Evolutionary conservation across 2,888 invertebrate genomes (phyloP).

Genomic region (Coleophora deauratella): DNA sequence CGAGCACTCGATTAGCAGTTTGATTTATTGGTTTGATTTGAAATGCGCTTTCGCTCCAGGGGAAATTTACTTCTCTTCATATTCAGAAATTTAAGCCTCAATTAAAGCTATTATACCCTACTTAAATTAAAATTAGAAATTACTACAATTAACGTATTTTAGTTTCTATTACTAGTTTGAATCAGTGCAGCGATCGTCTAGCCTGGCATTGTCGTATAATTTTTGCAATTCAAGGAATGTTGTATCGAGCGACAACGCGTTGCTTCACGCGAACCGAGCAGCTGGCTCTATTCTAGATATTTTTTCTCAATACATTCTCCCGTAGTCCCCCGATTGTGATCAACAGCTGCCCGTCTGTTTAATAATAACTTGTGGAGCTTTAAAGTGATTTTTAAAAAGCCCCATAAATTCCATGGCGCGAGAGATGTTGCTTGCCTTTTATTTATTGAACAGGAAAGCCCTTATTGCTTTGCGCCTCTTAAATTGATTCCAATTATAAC

Average conservation of each 20-base stretch:
- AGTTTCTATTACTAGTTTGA: too few species aligned
- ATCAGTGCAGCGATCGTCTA: too few species aligned
- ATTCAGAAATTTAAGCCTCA: too few species aligned
- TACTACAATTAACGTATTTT: too few species aligned
- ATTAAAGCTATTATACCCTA: too few species aligned
- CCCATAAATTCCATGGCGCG: conserved; percentile 31
- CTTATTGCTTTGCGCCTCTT: conserved; percentile 15
- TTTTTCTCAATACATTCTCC: conserved; percentile 32
- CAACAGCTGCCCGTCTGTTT: conserved; percentile 48
- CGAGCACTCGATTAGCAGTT: conserved; percentile 14
- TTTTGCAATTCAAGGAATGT: background rate
- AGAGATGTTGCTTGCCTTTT: conserved; percentile 23
- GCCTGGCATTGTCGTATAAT: background rate
- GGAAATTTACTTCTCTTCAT: too few species aligned
- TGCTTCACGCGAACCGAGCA: conserved; percentile 14
- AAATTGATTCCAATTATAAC: conserved; percentile 4
- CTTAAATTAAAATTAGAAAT: too few species aligned
- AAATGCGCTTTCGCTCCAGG: background rate
- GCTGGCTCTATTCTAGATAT: conserved; percentile 27
- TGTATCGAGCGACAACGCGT: background rate
- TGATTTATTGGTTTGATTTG: conserved; percentile 4
- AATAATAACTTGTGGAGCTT: conserved; percentile 21
- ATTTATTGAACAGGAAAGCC: conserved; percentile 25
- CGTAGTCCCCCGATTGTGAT: conserved; percentile 24
- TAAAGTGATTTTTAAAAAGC: conserved; percentile 30